Evolutionary conservation across 2,113 vertebrate genomes (phyloP), one percentile per base, ranked within the genome.

Genomic region (Amphiprion percula): DNA sequence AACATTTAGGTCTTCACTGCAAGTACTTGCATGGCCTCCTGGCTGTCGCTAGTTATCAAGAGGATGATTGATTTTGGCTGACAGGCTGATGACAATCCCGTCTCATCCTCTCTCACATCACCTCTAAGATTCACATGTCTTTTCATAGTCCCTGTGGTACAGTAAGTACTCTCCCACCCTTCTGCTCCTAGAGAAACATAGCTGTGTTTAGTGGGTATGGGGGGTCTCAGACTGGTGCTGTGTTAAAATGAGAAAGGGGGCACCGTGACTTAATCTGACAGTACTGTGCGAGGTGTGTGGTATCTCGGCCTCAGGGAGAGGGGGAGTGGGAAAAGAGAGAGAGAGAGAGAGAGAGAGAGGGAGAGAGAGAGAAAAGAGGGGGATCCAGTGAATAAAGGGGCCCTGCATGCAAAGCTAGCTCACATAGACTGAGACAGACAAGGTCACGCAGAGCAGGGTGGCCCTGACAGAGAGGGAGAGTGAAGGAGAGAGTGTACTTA

Each of bases 371-470:
- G 75, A 80, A 87, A 89, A 87, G 79, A 83, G 77, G 87, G 79
- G 88, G 83, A 94, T 90, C 76, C 81, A 88, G 77, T 91, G 90
- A 85, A 90, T 92, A 90, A 90, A 91, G 90, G 82, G 88, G 86
- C 88, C 89, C 90, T 72, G 88, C 90, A 65, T 85, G 85, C 65
- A 87, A 71, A 84, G 89, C 90, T 92, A 88, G 80, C 84, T 86
- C 91, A 91, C 68, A 85, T 90, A 88, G 90, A 74, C 71, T 26
- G 84, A 90, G 91, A 93, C 91, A 91, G 94, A 91, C 92, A 94
- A 93, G 94, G 93, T 95, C 94, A 94, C 68, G 77, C 84, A 80
- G 90, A 90, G 86, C 93, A 90, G 88, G 90, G 91, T 94, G 90
- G 92, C 90, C 93, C 91, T 90, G 90, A 90, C 78, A 86, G 88